These are phyloP conservation scores for Triplophysa yarkandensis DNA, from an alignment of 2,797 vertebrate species.

Conservation along the genomic window DNA sequence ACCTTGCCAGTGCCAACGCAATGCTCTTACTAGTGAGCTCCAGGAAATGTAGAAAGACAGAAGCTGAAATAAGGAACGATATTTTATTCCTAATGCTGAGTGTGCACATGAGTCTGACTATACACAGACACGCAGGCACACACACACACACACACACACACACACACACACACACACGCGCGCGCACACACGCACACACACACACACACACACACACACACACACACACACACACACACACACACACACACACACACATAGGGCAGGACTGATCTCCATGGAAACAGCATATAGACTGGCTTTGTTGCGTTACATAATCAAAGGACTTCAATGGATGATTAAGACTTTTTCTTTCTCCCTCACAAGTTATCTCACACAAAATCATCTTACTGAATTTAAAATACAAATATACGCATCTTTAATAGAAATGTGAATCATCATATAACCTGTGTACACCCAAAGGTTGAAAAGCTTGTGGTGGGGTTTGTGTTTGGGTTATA, in stretches of 20 bases:
- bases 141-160: conserved; percentile 13
- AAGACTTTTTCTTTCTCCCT: conserved; percentile 25
- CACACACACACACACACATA: conserved; percentile 4
- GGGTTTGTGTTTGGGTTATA: background rate
- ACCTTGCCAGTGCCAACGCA: no score
- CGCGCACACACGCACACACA: conserved; percentile 6
- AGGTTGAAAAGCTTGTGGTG: conserved; percentile 29
- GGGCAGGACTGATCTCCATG: conserved; percentile 25
- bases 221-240: conserved; percentile 9
- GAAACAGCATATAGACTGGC: conserved; percentile 43
- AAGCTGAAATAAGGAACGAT: background rate
- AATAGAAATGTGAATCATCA: conserved; percentile 31
- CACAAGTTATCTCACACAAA: conserved; percentile 21
- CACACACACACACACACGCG: conserved; percentile 1
- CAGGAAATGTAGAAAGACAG: no score
- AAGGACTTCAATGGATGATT: conserved; percentile 28
- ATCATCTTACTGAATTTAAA: background rate
- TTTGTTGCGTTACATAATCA: conserved; percentile 48
- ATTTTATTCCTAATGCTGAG: conserved; percentile 14
- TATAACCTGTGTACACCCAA: conserved; percentile 26
- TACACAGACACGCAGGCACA: no score
- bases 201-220: background rate
- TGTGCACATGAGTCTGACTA: background rate
- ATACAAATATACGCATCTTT: conserved; percentile 63
- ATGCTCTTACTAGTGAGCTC: no score